Evolutionary conservation across 2,888 invertebrate genomes (phyloP).

Genomic region (Tetropium fuscum): DNA sequence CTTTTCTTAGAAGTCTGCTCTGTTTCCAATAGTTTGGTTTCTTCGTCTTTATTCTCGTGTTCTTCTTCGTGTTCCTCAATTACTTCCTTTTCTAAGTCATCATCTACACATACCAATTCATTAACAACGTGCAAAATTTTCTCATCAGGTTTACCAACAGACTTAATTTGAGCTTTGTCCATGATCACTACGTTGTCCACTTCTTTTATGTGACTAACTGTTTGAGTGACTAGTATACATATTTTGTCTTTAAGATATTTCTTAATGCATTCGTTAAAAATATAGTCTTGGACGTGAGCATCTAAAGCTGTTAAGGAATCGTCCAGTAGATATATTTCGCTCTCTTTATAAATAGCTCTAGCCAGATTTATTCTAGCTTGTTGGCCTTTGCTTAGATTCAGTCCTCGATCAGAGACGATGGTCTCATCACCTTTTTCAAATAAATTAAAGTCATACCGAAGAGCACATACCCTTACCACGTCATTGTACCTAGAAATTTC

Average conservation of each 20-base stretch:
- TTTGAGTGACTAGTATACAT: conserved; percentile 79
- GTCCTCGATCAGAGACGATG: conserved; percentile 81
- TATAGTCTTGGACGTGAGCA: conserved; percentile 84
- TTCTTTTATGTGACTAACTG: conserved; percentile 72
- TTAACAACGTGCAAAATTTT: conserved; percentile 80
- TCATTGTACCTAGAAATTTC: conserved; percentile 47
- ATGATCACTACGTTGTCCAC: conserved; percentile 51
- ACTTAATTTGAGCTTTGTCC: conserved; percentile 67
- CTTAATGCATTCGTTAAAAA: conserved; percentile 83
- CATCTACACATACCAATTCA: conserved; percentile 62
- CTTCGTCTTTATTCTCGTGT: conserved; percentile 38
- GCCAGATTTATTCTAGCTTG: conserved; percentile 88
- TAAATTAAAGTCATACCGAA: conserved; percentile 77
- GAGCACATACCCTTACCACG: conserved; percentile 73
- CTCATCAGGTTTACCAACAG: conserved; percentile 74
- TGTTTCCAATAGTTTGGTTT: conserved; percentile 41
- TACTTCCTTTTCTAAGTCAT: conserved; percentile 51
- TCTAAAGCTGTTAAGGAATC: conserved; percentile 93
- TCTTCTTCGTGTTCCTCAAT: conserved; percentile 59
- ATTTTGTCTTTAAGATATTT: conserved; percentile 74
- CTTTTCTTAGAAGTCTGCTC: conserved; percentile 43
- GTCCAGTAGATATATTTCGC: conserved; percentile 87
- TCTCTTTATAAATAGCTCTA: conserved; percentile 83
- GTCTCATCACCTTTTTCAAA: conserved; percentile 84
- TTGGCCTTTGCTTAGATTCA: conserved; percentile 82